A percentile compares a stretch with the other conserved stretches of the same genome.
phyloP scores from a whole-genome alignment of 2,888 invertebrate genomes.

The Agrilus cyanescens region DNA sequence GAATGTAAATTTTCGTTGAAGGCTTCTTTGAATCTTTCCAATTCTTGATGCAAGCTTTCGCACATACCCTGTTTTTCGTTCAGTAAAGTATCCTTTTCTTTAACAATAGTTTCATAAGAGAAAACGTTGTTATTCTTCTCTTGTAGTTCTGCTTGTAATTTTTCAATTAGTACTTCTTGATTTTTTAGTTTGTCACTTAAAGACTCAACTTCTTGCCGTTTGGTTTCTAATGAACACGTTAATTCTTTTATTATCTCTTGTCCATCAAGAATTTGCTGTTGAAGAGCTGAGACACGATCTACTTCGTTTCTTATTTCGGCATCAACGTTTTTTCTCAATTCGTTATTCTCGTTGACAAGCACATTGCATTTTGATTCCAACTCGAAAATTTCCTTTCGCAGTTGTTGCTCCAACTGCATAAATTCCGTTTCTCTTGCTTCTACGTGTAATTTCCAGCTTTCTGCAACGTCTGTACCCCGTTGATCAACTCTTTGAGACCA shows the following conservation, averaged over 20 bases:
- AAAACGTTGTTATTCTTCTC: slow-evolving; percentile 2
- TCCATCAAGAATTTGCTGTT: slow-evolving; percentile 28
- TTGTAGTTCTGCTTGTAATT: slow-evolving; percentile 3
- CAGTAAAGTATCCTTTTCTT: slow-evolving; percentile 2
- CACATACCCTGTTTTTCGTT: slow-evolving; percentile 1
- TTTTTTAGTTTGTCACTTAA: slow-evolving; percentile 12
- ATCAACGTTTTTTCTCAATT: slow-evolving; percentile 32
- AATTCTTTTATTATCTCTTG: slow-evolving; percentile 27
- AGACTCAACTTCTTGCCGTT: slow-evolving; percentile 13
- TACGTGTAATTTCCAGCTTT: slow-evolving; percentile 58
- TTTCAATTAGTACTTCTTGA: slow-evolving; percentile 11
- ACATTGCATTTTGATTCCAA: slow-evolving; percentile 35
- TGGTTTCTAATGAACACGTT: slow-evolving; percentile 21
- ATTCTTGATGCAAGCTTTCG: too few relatives aligned
- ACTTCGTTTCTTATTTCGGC: slow-evolving; percentile 32
- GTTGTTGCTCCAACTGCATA: slow-evolving; percentile 38
- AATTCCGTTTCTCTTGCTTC: slow-evolving; percentile 52
- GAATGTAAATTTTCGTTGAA: too few relatives aligned
- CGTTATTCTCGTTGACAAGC: slow-evolving; percentile 33
- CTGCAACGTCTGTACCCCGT: slow-evolving; percentile 54
- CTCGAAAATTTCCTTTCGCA: slow-evolving; percentile 41
- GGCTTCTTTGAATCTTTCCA: too few relatives aligned
- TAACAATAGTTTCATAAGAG: not conserved
- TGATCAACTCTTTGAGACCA: slow-evolving; percentile 50
- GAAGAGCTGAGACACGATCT: slow-evolving; percentile 28